Conservation (phyloP, 2,888 invertebrate genomes). For the Ceramica pisi region DNA sequence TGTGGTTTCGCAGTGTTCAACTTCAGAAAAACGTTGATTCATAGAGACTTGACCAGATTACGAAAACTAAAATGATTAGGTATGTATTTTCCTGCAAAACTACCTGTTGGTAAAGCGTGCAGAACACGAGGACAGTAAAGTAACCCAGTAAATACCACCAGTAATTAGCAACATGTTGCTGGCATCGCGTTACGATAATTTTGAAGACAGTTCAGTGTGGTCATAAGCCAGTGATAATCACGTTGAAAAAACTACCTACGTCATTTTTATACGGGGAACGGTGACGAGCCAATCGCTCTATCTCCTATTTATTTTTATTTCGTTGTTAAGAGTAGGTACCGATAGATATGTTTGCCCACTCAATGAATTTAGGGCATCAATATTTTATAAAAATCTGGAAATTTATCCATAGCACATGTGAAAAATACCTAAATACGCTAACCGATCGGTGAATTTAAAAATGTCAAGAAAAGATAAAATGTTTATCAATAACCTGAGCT, state of each 20-base stretch:
- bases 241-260: slow-evolving; percentile 7
- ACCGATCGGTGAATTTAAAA: background rate
- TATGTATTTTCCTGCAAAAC: slow-evolving; percentile 39
- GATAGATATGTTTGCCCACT: background rate
- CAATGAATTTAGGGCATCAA: background rate
- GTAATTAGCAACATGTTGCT: slow-evolving; percentile 32
- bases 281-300: slow-evolving; percentile 20
- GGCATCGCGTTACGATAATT: slow-evolving; percentile 6
- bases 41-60: background rate
- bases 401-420: background rate
- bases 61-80: slow-evolving; percentile 14
- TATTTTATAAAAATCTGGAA: background rate
- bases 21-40: slow-evolving; percentile 13
- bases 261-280: background rate
- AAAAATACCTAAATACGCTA: no score
- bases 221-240: slow-evolving; percentile 29
- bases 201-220: slow-evolving; percentile 21
- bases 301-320: slow-evolving; percentile 20
- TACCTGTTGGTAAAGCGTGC: background rate
- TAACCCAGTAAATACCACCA: slow-evolving; percentile 8
- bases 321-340: slow-evolving; percentile 10
- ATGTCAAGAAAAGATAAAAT: background rate
- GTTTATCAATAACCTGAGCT: slow-evolving; percentile 11
- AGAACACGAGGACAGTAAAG: slow-evolving; percentile 20
- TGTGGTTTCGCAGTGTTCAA: background rate